A percentile compares a stretch with the other conserved stretches of the same genome.
phyloP scores from a whole-genome alignment of 2,797 vertebrate species.

The Macropodus opercularis region DNA sequence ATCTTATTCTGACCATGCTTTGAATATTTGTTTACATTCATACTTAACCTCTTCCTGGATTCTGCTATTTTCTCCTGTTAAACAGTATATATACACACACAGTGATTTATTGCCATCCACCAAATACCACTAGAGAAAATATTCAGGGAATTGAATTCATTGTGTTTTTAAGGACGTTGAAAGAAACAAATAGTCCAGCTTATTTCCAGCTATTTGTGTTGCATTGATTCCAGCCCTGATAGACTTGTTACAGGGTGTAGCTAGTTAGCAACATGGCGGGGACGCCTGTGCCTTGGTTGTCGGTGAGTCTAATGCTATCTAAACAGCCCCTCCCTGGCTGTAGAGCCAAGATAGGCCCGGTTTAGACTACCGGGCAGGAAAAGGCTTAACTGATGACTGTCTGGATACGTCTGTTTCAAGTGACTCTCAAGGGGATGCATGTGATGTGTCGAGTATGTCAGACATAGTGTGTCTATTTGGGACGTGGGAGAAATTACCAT shows the following conservation, averaged over 20 bases:
- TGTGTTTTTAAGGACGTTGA: constrained; percentile 14
- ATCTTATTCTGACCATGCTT: not conserved
- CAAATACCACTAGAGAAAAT: constrained; percentile 5
- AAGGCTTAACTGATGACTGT: constrained; percentile 45
- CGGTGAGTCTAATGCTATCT: constrained; percentile 61
- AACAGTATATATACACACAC: constrained; percentile 9
- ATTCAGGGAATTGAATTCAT: constrained; percentile 17
- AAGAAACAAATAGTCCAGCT: constrained; percentile 11
- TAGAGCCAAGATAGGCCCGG: constrained; percentile 59
- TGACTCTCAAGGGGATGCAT: constrained; percentile 36
- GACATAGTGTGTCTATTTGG: constrained; percentile 6
- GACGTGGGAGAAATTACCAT: constrained; percentile 3
- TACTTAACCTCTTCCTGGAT: constrained; percentile 2
- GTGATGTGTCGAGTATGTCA: constrained; percentile 27
- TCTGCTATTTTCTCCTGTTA: constrained; percentile 24
- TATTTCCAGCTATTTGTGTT: constrained; percentile 47
- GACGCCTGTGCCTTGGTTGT: constrained; percentile 48
- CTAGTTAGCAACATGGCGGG: constrained; percentile 8
- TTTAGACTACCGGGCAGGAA: constrained; percentile 52
- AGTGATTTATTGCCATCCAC: constrained; percentile 17
- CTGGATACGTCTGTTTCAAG: constrained; percentile 56
- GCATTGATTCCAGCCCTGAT: constrained; percentile 51
- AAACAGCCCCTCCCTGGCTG: constrained; percentile 69
- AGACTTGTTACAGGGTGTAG: constrained; percentile 50
- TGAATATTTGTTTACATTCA: constrained; percentile 4